These are phyloP conservation scores for Spisula subtruncata DNA, from an alignment of 2,888 invertebrate genomes.

Conservation along the genomic window DNA sequence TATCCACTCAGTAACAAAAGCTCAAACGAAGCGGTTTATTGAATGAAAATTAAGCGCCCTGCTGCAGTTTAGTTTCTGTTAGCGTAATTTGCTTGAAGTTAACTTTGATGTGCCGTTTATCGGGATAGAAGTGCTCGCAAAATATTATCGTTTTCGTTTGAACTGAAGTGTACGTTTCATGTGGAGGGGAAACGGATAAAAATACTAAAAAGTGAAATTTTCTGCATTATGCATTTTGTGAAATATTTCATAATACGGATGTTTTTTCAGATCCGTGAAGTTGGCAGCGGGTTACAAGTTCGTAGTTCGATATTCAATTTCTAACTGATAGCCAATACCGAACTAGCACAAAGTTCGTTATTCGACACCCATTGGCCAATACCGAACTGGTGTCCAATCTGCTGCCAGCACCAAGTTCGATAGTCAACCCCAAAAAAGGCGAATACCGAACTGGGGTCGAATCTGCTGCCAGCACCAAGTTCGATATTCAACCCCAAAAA, in stretches of 20 bases:
- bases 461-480: too few species aligned
- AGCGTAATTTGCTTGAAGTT: neutral
- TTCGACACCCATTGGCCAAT: too few species aligned
- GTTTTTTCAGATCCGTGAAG: too few species aligned
- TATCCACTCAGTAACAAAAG: neutral
- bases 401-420: too few species aligned
- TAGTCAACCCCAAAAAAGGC: too few species aligned
- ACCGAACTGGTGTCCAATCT: too few species aligned
- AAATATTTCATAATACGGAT: neutral
- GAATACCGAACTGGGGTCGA: too few species aligned
- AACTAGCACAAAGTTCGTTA: too few species aligned
- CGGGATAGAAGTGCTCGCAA: neutral
- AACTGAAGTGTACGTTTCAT: slow-evolving; percentile 25
- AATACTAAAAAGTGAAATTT: neutral
- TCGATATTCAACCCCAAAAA: too few species aligned
- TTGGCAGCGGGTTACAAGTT: too few species aligned
- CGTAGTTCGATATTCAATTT: too few species aligned
- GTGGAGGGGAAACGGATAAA: neutral
- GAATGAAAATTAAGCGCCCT: neutral
- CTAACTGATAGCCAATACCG: too few species aligned
- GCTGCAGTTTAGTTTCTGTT: neutral
- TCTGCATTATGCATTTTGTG: neutral
- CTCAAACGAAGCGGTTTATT: neutral
- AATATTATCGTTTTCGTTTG: slow-evolving; percentile 28
- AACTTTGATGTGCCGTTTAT: neutral